Conservation (phyloP, 2,888 invertebrate species). For the Spisula subtruncata region DNA sequence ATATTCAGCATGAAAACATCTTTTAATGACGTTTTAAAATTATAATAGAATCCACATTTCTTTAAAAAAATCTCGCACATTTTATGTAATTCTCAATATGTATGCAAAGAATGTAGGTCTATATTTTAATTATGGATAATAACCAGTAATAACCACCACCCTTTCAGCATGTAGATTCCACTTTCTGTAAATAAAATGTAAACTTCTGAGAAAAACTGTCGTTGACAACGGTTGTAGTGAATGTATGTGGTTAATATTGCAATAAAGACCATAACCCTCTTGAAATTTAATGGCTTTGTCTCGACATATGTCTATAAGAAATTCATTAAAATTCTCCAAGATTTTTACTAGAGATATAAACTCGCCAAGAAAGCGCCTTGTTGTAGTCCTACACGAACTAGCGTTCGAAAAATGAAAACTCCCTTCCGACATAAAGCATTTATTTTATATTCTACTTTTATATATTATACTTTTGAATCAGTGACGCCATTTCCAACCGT, state of each 20-base stretch:
- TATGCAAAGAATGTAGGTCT: background rate
- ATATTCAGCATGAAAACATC: background rate
- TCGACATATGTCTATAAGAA: background rate
- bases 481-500: too few relatives aligned
- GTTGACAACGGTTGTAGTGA: background rate
- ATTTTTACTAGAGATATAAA: constrained; percentile 4
- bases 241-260: background rate
- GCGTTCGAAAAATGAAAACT: too few relatives aligned
- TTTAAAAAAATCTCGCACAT: background rate
- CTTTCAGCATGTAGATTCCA: background rate
- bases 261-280: background rate
- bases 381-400: too few relatives aligned
- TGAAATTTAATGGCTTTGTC: constrained; percentile 13
- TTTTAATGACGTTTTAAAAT: constrained; percentile 19
- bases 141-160: constrained; percentile 8
- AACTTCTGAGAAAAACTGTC: background rate
- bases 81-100: background rate
- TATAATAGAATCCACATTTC: background rate
- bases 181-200: too few relatives aligned
- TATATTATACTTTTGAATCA: too few relatives aligned
- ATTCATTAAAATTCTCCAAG: background rate
- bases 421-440: too few relatives aligned
- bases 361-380: background rate
- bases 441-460: too few relatives aligned
- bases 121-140: background rate